Evolutionary conservation across 2,888 invertebrate species (phyloP), one percentile per base, ranked within the genome.

Genomic region (Lathronympha strigana): DNA sequence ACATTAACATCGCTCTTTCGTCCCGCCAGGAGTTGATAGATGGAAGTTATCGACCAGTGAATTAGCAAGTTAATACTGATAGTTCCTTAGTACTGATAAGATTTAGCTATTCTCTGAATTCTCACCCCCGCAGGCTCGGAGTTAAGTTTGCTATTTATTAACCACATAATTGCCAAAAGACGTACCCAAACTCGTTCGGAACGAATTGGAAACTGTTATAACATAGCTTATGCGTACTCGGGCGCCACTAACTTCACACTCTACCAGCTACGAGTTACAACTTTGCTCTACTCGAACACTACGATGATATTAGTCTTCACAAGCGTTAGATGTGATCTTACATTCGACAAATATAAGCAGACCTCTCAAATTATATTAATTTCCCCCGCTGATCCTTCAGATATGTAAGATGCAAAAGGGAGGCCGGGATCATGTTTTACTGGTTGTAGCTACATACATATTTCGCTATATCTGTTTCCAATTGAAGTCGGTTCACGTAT

Each of bases 401-500:
- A 54, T 19, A 21, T 21, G 21, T 25, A 6, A 8, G 15, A 23
- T 47, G 31, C 36, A 17, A 5, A 47, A 23, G 54, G 54, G 54
- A 5, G 60, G 43, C 9, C 40, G 2, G 23, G 66, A 11, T 61
- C 66, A 33, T 33, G 50, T 50, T 51, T 17, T 9, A 40, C 43
- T 61, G 66, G 66, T 33, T 33, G 8, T 31, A 31, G 38, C 49
- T 61, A 50, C 36, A 66, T 43, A 57, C 50, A 51, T 66, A 54
- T 50, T 13, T 57, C 38, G 55, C 31, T 66, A 66, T 66, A 57
- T 66, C 38, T 53, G 63, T 57, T 58, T 53, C 67, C 67, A 67
- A 67, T 67, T 63, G 57, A 49, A 67, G 75, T 79, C 79, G 67
- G 70, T 76, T 71, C 78, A 77, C 77, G 77, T 77, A 76, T 77